Base-by-base conservation (phyloP, 2,888 invertebrate species). In the Pandemis heparana region DNA sequence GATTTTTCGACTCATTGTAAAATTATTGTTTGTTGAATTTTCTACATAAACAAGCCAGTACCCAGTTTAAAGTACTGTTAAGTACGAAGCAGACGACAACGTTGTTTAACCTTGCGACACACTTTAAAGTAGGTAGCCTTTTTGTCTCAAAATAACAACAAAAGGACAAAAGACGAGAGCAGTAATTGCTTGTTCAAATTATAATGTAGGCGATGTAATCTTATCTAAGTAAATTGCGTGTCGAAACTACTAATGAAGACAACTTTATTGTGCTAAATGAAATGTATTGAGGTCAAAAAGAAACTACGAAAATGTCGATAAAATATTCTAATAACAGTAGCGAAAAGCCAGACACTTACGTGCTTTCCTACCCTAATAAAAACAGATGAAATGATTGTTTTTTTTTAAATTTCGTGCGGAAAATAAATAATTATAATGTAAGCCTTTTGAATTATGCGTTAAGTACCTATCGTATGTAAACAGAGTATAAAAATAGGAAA, bases 161-260 rank as follows among this genome's bases (percentile, higher is more conserved):
- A 46, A 6, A 60, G 59, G 59, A 72, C 71, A 71, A 72, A 67
- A 66, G 71, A 65, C 56, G 53, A 66, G 61, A 53, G 53, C 48
- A 41, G 60, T 60, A 72, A 62, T 67, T 72, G 61, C 51, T 51
- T 51, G 23, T 67, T 67, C 41, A 56, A 67, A 72, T 67, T 48
- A 64, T 64, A 66, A 60, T 53, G 71, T 71, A 72, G 51, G 53
- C 67, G 56, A 63, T 23, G 61, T 69, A 64, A 73, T 69, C 68
- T 73, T 69, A 73, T 73, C 73, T 61, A 0, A 8, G 38, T 16
- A 18, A 53, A 64, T 73, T 73, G 63, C 68, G 69, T 67, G 71
- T 72, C 61, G 38, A 32, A 46, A 72, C 66, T 61, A n/a, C 66
- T 62, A 72, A 72, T 72, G 62, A 67, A 72, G 43, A 18, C 62